These are phyloP conservation scores for Drosophila fuyamai DNA, from an alignment of 1,140 invertebrate genomes.

Conservation along the genomic window DNA sequence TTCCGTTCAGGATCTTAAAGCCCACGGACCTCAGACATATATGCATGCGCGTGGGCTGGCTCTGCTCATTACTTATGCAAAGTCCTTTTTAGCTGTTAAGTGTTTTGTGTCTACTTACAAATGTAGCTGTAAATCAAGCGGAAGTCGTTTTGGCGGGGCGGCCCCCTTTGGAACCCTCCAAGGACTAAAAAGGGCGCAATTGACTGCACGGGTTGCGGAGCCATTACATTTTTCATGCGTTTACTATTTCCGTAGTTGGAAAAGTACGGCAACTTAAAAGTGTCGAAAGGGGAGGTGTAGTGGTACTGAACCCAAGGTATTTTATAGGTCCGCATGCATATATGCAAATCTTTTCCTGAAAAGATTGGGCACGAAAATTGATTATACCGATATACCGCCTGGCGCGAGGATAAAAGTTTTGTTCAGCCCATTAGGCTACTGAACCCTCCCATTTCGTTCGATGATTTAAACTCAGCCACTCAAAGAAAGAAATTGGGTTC, in stretches of 20 bases:
- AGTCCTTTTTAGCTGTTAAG: conserved; percentile 81
- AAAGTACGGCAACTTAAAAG: conserved; percentile 12
- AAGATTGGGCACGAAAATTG: conserved; percentile 26
- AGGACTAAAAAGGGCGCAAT: conserved; percentile 38
- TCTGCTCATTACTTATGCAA: conserved; percentile 73
- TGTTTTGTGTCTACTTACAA: conserved; percentile 77
- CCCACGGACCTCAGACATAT: conserved; percentile 11
- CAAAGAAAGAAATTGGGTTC: neutral
- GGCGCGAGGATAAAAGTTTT: conserved; percentile 16
- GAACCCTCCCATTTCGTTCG: conserved; percentile 20
- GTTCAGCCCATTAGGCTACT: conserved; percentile 16
- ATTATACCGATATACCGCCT: conserved; percentile 20
- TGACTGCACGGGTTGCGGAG: conserved; percentile 45
- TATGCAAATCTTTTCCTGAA: conserved; percentile 30
- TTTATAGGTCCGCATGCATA: conserved; percentile 1
- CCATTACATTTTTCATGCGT: conserved; percentile 56
- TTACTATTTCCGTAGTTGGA: conserved; percentile 38
- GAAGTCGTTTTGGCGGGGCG: conserved; percentile 35
- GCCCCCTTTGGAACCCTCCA: neutral
- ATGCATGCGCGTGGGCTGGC: conserved; percentile 27
- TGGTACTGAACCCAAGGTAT: neutral
- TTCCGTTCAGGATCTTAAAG: conserved; percentile 36
- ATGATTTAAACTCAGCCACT: conserved; percentile 16
- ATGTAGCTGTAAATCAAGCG: conserved; percentile 72
- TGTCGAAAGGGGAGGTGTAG: neutral